Conservation (phyloP, 2,888 invertebrate species). For the Synergus gifuensis region DNA sequence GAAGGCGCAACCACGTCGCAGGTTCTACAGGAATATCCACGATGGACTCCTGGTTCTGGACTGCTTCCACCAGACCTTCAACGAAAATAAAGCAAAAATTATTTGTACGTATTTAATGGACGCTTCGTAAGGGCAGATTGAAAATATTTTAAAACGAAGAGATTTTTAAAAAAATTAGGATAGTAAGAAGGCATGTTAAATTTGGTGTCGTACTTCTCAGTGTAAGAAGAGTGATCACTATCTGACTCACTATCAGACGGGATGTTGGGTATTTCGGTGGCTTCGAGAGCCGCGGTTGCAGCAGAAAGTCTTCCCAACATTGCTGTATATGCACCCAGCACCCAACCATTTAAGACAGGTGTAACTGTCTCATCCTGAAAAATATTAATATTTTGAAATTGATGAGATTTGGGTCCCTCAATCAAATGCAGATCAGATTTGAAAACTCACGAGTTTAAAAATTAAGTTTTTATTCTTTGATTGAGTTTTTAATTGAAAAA, state of each 20-base stretch:
- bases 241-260: constrained; percentile 74
- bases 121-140: too few species aligned
- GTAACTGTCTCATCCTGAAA: constrained; percentile 70
- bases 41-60: constrained; percentile 63
- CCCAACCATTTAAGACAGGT: constrained; percentile 74
- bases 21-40: constrained; percentile 77
- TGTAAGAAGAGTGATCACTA: constrained; percentile 73
- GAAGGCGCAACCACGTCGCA: constrained; percentile 76
- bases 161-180: background rate
- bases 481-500: too few species aligned
- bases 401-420: background rate
- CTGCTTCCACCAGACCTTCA: constrained; percentile 72
- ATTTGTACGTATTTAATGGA: too few species aligned
- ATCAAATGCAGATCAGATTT: too few species aligned
- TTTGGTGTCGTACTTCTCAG: constrained; percentile 61
- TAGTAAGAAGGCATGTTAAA: background rate
- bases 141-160: too few species aligned
- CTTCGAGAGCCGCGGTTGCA: constrained; percentile 72
- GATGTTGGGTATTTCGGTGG: constrained; percentile 69
- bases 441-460: too few species aligned
- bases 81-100: background rate
- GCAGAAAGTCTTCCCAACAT: constrained; percentile 75
- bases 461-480: too few species aligned
- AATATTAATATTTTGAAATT: background rate
- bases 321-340: constrained; percentile 74